These are phyloP conservation scores for Pangasius mekongensis DNA, from an alignment of 2,797 vertebrate genomes.

Conservation along the genomic window DNA sequence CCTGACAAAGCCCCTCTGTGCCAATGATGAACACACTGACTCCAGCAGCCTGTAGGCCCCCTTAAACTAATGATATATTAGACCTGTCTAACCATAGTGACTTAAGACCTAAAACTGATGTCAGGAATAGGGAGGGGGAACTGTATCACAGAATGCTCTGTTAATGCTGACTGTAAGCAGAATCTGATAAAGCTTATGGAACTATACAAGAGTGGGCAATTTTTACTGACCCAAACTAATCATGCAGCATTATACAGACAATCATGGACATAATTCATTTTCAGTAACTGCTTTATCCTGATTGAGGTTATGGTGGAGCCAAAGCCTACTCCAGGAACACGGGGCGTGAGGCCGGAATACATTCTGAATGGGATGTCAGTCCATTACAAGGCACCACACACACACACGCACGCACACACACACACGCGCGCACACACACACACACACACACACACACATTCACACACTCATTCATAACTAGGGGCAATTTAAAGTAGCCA, in stretches of 20 bases:
- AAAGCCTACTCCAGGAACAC: background rate
- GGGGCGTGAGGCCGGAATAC: background rate
- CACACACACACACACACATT: background rate
- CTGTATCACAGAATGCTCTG: background rate
- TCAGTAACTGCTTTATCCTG: background rate
- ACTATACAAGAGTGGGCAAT: background rate
- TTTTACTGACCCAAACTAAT: background rate
- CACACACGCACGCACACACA: background rate
- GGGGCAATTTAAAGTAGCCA: background rate
- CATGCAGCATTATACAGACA: background rate
- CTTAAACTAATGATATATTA: constrained; percentile 61
- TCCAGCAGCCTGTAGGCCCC: constrained; percentile 63
- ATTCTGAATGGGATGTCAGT: background rate
- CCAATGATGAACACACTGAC: constrained; percentile 69
- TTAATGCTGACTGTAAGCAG: constrained; percentile 3
- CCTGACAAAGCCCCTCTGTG: constrained; percentile 58
- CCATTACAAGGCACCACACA: background rate
- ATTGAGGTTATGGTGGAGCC: background rate
- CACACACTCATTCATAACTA: background rate
- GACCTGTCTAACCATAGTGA: constrained; percentile 69
- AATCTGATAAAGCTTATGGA: background rate
- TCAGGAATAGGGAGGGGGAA: constrained; percentile 52
- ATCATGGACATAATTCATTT: background rate
- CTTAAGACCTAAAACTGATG: constrained; percentile 65
- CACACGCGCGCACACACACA: too few species aligned